phyloP scores from a whole-genome alignment of 2,797 vertebrate species.

The Ctenopoma kingsleyae region DNA sequence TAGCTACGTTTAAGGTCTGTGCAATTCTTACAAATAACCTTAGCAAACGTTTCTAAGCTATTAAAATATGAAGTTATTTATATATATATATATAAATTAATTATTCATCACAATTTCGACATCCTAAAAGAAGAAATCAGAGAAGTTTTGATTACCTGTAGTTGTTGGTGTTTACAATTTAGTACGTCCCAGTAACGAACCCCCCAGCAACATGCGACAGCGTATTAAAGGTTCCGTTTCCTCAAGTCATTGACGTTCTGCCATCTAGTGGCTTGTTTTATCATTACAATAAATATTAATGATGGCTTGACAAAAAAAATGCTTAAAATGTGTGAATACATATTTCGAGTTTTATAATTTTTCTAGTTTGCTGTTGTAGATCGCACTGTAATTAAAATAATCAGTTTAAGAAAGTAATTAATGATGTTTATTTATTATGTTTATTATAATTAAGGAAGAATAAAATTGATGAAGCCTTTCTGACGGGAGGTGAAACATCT shows the following conservation, averaged over 20 bases:
- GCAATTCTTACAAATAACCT: background rate
- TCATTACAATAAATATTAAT: background rate
- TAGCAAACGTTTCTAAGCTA: background rate
- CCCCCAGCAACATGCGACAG: slow-evolving; percentile 27
- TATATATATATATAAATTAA: background rate
- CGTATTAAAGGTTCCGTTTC: slow-evolving; percentile 49
- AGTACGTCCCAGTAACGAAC: slow-evolving; percentile 41
- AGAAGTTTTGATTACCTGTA: slow-evolving; percentile 55
- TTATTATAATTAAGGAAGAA: too few species aligned
- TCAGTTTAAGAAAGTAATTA: background rate
- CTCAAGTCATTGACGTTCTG: background rate
- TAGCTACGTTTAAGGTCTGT: background rate
- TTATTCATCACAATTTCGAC: accelerated
- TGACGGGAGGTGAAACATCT: too few species aligned
- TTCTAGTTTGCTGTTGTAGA: too few species aligned
- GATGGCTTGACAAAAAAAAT: background rate
- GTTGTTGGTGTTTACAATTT: slow-evolving; percentile 14
- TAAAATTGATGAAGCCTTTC: too few species aligned
- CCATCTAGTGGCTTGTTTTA: slow-evolving; percentile 26
- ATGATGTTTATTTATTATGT: too few species aligned
- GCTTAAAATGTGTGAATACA: background rate
- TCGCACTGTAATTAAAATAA: too few species aligned
- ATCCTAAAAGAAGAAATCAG: accelerated
- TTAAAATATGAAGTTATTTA: accelerated
- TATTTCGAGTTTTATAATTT: too few species aligned